A percentile compares a stretch with the other conserved stretches of the same genome.
Conservation (phyloP, 2,888 invertebrate species). For the Yponomeuta evonymella region DNA sequence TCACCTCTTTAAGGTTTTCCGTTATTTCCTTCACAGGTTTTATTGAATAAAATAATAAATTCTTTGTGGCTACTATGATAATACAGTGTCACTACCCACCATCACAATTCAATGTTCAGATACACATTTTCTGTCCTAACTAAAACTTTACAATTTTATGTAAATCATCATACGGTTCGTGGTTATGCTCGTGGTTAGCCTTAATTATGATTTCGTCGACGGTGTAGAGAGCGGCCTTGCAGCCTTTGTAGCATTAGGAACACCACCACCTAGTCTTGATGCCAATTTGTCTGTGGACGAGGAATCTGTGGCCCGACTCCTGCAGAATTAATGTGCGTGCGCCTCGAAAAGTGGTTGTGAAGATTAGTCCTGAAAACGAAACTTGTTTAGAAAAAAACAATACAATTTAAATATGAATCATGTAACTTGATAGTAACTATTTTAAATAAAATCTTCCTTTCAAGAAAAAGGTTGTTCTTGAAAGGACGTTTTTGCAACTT, state of each 20-base stretch:
- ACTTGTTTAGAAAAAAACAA: not conserved
- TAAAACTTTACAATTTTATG: not conserved
- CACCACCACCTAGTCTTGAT: slow-evolving; percentile 37
- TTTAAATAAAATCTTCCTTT: not conserved
- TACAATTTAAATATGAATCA: not conserved
- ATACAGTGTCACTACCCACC: too few species aligned
- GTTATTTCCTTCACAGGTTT: too few species aligned
- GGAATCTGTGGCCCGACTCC: not conserved
- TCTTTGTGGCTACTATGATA: too few species aligned
- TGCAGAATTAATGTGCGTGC: not conserved
- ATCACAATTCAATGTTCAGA: too few species aligned
- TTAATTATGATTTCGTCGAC: slow-evolving; percentile 24
- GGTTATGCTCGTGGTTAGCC: slow-evolving; percentile 27
- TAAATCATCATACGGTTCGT: slow-evolving; percentile 4
- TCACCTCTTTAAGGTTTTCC: too few species aligned
- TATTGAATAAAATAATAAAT: too few species aligned
- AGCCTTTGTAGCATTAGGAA: slow-evolving; percentile 34
- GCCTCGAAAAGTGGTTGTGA: not conserved
- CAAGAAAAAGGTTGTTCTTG: not conserved
- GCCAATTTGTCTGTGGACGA: not conserved
- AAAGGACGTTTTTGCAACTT: not conserved
- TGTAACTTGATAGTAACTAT: too few species aligned
- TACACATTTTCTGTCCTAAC: too few species aligned
- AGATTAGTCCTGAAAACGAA: not conserved
- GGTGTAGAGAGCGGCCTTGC: slow-evolving; percentile 28